Base-by-base conservation (phyloP, 2,797 vertebrate species). In the Ptychobarbus kaznakovi region DNA sequence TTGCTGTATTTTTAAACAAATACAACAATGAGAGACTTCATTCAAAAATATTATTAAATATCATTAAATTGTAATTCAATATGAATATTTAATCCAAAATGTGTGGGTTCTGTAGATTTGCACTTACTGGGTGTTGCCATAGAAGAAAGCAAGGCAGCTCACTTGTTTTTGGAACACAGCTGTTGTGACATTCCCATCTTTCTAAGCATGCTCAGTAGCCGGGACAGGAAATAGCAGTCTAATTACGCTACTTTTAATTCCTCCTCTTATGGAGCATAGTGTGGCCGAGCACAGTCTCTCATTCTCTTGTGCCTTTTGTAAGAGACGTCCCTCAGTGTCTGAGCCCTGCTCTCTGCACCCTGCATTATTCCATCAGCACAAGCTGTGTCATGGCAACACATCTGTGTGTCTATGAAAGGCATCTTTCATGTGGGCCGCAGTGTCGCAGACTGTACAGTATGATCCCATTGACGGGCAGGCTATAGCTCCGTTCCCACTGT, bases 321-420 rank as follows among this genome's bases (percentile, higher is more conserved):
- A 86, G 51, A 78, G 81, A 74, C 63, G 56, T 80, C 78, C 74
- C 63, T 82, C 51, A 56, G 53, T 86, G 38, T 83, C 44, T 76
- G 72, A 83, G 63, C 73, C 85, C 73, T 46, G 70, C 68, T 86
- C 83, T 87, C 56, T 28, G 63, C 89, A 79, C 80, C 82, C 65
- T 10, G 53, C 89, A 79, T 90, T 89, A 88, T 85, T 90, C 65
- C 72, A 78, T 80, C 66, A 87, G 66, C 84, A 78, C 77, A 84
- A 74, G 81, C 90, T 92, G 94, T 90, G 93, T 90, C 94, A 94
- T 94, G 93, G 94, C 86, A 90, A 95, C 92, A 94, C 94, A 95
- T 95, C 95, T 95, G 95, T 90, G 90, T 87, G 12, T 83, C 88
- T 88, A 83, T 95, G 92, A 96, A 95, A 92, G 91, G 90, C 83